Conservation (phyloP, 1,140 invertebrate genomes). For the Caenorhabditis brenneri region DNA sequence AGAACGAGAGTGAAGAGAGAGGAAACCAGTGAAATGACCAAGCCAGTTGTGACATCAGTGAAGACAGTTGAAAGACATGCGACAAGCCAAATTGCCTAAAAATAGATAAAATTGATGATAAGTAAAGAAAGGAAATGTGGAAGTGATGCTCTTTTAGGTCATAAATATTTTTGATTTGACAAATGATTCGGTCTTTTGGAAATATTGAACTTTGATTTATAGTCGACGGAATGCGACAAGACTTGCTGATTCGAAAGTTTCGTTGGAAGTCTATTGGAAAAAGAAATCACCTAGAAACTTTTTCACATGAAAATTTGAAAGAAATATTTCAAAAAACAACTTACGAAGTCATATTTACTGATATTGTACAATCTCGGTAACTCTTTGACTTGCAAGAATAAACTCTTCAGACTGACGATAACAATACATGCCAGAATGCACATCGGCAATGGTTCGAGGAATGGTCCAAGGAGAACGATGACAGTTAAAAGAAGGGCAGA, state of each 20-base stretch:
- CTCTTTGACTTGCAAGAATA: conserved; percentile 73
- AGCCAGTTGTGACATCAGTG: conserved; percentile 75
- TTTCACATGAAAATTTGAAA: no score
- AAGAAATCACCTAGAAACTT: no score
- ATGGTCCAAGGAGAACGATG: conserved; percentile 72
- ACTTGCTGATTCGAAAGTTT: no score
- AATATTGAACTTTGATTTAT: conserved; percentile 19
- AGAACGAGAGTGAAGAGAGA: conserved; percentile 74
- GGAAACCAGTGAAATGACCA: conserved; percentile 73
- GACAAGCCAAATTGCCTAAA: conserved; percentile 75
- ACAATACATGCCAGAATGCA: conserved; percentile 74
- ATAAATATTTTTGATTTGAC: neutral
- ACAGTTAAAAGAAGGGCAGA: conserved; percentile 72
- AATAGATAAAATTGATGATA: conserved; percentile 43
- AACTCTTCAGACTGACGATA: conserved; percentile 73
- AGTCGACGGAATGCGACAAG: no score
- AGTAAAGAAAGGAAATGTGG: neutral
- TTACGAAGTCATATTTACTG: conserved; percentile 73
- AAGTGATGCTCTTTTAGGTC: neutral
- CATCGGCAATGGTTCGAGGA: conserved; percentile 74
- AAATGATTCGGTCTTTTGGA: neutral
- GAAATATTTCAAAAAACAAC: conserved; percentile 35
- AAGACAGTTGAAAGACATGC: conserved; percentile 74
- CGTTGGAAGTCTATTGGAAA: no score
- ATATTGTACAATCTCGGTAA: conserved; percentile 71